phyloP scores from a whole-genome alignment of 1,140 invertebrate species.

The Oryzaephilus surinamensis region DNA sequence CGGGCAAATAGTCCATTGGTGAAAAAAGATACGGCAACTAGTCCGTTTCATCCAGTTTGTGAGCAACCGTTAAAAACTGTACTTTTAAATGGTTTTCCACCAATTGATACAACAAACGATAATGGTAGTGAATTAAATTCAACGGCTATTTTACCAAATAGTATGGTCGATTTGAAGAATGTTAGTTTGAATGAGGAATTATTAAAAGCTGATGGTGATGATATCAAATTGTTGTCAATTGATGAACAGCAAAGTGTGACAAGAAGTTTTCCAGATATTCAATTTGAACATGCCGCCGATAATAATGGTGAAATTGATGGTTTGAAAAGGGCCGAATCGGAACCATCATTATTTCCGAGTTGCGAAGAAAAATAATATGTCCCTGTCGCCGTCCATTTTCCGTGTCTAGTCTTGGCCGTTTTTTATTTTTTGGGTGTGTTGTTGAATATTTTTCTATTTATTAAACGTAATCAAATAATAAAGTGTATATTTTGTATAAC shows the following conservation, averaged over 20 bases:
- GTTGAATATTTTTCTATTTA: too few species aligned
- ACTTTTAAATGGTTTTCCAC: slow-evolving; percentile 10
- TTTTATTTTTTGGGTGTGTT: too few species aligned
- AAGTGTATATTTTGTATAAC: too few species aligned
- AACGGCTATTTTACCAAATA: slow-evolving; percentile 77
- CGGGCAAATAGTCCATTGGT: slow-evolving; percentile 18
- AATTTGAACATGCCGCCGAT: slow-evolving; percentile 23
- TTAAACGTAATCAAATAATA: too few species aligned
- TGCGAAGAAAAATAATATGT: too few species aligned
- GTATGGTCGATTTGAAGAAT: slow-evolving; percentile 74
- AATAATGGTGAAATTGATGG: slow-evolving; percentile 32
- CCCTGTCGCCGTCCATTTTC: too few species aligned
- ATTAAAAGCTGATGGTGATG: slow-evolving; percentile 38
- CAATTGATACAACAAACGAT: slow-evolving; percentile 1
- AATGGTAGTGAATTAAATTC: slow-evolving; percentile 40
- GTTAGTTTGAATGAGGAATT: slow-evolving; percentile 65
- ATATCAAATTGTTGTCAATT: slow-evolving; percentile 39
- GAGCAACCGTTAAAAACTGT: slow-evolving; percentile 16
- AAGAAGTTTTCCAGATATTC: slow-evolving; percentile 33
- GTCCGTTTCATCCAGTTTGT: slow-evolving; percentile 31
- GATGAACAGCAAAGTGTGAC: slow-evolving; percentile 23
- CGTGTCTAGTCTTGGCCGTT: too few species aligned
- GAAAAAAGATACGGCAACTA: slow-evolving; percentile 34
- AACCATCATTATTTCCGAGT: too few species aligned
- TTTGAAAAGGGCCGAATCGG: slow-evolving; percentile 33